Evolutionary conservation across 1,140 invertebrate species (phyloP), one percentile per base, ranked within the genome.

Genomic region (Drosophila auraria): DNA sequence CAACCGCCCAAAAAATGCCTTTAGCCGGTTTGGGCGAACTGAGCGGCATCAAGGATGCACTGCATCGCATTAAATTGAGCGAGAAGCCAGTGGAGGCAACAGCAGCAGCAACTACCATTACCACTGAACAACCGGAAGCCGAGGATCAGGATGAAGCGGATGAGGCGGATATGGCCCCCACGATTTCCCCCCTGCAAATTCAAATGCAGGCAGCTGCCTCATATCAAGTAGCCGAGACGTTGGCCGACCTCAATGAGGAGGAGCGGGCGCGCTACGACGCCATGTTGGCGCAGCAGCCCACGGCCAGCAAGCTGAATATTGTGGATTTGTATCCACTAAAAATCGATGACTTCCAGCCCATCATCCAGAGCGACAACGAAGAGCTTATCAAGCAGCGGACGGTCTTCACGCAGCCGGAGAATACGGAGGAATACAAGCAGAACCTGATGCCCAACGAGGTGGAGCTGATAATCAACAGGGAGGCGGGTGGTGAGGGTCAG

Each of bases 401-500:
- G 7, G 56, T 89, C 6, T 92, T 91, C 30, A 81, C 64, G 0
- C 74, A 83, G 38, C 82, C 80, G 8, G 75, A 80, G n/a, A 87
- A 89, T 47, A 54, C 53, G 0, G 79, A 78, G 15, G 82, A 91
- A 12, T 83, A 90, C 56, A 74, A 80, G 20, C 91, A 92, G 65
- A 92, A 93, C 70, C 75, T 92, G 3, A 81, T 93, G 82, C 90
- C 92, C 60, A 93, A 93, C 40, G 90, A 92, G 62, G 78, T 92
- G 63, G 90, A 89, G 25, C 11, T 80, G 57, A 50, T 74, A 20
- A 54, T 56, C 15, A 51, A 71, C 17, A 42, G 3, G 7, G 53
- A 59, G 6, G 44, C 14, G n/a, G 45, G 17, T 20, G 75, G 33
- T 54, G 8, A 51, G 6, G 40, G 42, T 61, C 77, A 44, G 45